Conservation (phyloP, 2,888 invertebrate genomes). For the Latrodectus hesperus region DNA sequence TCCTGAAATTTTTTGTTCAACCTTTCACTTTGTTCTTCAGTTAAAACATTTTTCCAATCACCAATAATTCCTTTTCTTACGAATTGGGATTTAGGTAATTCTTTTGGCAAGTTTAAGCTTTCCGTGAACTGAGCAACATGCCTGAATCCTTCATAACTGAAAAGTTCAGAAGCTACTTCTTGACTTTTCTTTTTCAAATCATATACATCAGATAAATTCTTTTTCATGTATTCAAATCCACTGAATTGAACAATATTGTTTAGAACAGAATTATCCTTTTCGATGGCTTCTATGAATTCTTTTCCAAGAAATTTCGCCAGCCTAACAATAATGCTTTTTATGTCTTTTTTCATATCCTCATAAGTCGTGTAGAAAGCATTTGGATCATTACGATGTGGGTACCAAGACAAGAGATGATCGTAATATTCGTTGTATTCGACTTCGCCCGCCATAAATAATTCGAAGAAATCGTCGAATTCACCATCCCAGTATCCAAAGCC, state of each 20-base stretch:
- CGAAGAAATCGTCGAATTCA: constrained; percentile 74
- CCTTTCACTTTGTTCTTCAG: constrained; percentile 70
- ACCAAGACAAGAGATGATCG: constrained; percentile 70
- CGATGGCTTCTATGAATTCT: constrained; percentile 49
- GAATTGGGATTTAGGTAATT: neutral
- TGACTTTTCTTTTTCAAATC: neutral
- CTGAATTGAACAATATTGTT: constrained; percentile 47
- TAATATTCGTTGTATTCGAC: constrained; percentile 71
- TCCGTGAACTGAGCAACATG: neutral
- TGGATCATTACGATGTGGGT: constrained; percentile 71
- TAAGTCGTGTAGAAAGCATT: constrained; percentile 75
- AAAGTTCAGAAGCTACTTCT: neutral
- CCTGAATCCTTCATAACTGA: neutral
- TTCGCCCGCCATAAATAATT: constrained; percentile 75
- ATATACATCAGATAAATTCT: constrained; percentile 1
- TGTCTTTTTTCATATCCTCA: constrained; percentile 75
- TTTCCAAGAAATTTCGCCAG: constrained; percentile 70
- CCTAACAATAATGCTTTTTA: constrained; percentile 64
- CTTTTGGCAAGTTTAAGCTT: neutral
- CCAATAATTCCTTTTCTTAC: constrained; percentile 74
- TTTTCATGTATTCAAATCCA: constrained; percentile 66
- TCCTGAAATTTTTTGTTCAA: constrained; percentile 42
- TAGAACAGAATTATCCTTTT: constrained; percentile 37
- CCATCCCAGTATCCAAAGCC: constrained; percentile 49
- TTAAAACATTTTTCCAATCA: constrained; percentile 75